Evolutionary conservation across 2,888 invertebrate species (phyloP), one percentile per base, ranked within the genome.

Genomic region (Cyclophora punctaria): DNA sequence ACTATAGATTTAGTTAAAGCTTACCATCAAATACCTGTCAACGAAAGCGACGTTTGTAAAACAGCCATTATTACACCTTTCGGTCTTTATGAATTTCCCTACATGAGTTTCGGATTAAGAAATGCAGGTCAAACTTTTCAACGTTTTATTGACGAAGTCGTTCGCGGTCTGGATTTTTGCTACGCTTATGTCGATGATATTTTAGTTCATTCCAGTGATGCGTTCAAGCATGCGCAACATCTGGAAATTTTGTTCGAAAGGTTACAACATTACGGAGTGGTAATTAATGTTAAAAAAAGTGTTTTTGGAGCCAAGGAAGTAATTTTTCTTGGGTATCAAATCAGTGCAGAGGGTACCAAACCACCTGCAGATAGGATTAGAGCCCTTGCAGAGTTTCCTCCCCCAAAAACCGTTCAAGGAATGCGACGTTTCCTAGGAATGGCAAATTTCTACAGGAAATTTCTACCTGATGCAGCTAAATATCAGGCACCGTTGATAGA

Each of bases 81-180:
- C n/a, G 48, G 69, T 1, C 48, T 72, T 3, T 71, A 56, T 45
- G 71, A 81, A 50, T 77, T 71, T 48, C 51, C 56, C 0, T 49
- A 40, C 3, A 71, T 73, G 69, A 56, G 60, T 0, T 80, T 78
- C 44, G 78, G 80, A 0, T 57, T 82, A 0, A 49, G 73, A 0
- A 81, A 83, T 51, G 78, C 80, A 0, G 75, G 68, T 0, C 76
- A 79, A 49, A 74, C 75, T 0, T 69, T 82, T 51, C 78, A 79
- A 48, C 59, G 73, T 0, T 77, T 76, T 7, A 48, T 48, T n/a
- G 48, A 51, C 7, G 57, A 66, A 34, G 62, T 73, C 0, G 20
- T 63, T 0, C 52, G 63, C 3, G 69, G 66, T 3, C 46, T 72
- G 0, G 72, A 71, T 34, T 72, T 79, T 50, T 54, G 53, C n/a